Percentiles rank a stretch among this genome's conserved stretches.
Evolutionary conservation across 2,797 vertebrate species (phyloP).

Genomic region (Poecilia gillii): DNA sequence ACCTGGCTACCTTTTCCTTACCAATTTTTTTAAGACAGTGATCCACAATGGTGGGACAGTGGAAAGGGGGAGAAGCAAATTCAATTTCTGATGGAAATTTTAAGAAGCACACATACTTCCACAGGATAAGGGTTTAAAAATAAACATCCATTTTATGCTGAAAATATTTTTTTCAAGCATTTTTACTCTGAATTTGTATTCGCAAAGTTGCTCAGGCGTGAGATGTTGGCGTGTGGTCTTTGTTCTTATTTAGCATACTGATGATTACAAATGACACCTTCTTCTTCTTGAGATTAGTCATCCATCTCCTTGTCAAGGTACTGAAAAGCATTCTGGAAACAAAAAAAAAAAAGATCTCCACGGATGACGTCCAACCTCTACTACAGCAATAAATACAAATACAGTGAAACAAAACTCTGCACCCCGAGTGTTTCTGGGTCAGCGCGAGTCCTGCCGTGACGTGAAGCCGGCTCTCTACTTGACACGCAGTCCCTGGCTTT

Average conservation of each 20-base stretch:
- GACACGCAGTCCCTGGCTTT: conserved; percentile 44
- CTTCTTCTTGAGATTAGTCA: conserved; percentile 7
- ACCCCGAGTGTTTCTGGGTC: conserved; percentile 60
- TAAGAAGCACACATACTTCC: not conserved
- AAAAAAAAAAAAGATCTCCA: conserved; percentile 17
- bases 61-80: not conserved
- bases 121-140: not conserved
- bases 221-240: not conserved
- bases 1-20: no score
- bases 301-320: conserved; percentile 18
- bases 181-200: not conserved
- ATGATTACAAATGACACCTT: not conserved
- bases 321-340: conserved; percentile 22
- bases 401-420: conserved; percentile 12
- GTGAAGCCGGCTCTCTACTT: conserved; percentile 31
- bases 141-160: not conserved
- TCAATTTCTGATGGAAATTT: not conserved
- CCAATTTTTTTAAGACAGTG: not conserved
- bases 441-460: conserved; percentile 35
- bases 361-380: conserved; percentile 30
- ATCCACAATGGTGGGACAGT: not conserved
- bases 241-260: not conserved
- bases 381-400: conserved; percentile 16
- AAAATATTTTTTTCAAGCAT: not conserved
- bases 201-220: not conserved